Percentiles rank a stretch among this genome's conserved stretches.
These are phyloP conservation scores for Anser cygnoides DNA, from an alignment of 2,113 vertebrate species.

Conservation along the genomic window DNA sequence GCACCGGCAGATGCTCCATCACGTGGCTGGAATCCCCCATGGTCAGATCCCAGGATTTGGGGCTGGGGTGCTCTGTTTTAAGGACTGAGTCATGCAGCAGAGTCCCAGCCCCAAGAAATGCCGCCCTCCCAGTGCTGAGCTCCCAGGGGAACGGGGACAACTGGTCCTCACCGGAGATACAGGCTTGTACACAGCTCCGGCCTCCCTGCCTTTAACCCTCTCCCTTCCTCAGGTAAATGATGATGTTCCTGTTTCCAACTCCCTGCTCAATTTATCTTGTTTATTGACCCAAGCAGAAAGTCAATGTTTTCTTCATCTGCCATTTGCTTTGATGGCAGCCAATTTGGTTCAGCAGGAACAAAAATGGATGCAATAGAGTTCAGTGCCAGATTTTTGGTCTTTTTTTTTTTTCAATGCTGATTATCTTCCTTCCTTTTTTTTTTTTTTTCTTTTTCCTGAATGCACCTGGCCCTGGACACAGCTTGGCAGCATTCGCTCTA, in stretches of 20 bases:
- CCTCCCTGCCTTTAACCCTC: conserved; percentile 45
- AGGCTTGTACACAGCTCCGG: background rate
- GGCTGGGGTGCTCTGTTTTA: background rate
- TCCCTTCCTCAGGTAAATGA: conserved; percentile 53
- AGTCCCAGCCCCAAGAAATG: background rate
- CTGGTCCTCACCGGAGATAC: fast-evolving
- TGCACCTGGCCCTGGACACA: background rate
- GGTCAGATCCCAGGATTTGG: background rate
- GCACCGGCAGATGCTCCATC: background rate
- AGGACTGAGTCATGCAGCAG: background rate
- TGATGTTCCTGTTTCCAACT: conserved; percentile 56
- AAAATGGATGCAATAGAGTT: background rate
- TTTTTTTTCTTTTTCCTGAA: background rate
- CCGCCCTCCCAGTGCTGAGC: background rate
- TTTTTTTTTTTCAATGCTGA: background rate
- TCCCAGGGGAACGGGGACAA: background rate
- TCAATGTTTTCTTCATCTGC: conserved; percentile 76
- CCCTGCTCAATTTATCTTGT: conserved; percentile 71
- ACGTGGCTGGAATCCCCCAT: background rate
- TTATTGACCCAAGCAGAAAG: conserved; percentile 77
- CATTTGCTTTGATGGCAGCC: conserved; percentile 55
- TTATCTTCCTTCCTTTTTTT: background rate
- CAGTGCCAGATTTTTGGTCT: background rate
- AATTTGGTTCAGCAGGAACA: conserved; percentile 27
- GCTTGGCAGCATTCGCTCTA: background rate